Conservation (phyloP, 2,113 vertebrate genomes). For the Hippopotamus amphibius region DNA sequence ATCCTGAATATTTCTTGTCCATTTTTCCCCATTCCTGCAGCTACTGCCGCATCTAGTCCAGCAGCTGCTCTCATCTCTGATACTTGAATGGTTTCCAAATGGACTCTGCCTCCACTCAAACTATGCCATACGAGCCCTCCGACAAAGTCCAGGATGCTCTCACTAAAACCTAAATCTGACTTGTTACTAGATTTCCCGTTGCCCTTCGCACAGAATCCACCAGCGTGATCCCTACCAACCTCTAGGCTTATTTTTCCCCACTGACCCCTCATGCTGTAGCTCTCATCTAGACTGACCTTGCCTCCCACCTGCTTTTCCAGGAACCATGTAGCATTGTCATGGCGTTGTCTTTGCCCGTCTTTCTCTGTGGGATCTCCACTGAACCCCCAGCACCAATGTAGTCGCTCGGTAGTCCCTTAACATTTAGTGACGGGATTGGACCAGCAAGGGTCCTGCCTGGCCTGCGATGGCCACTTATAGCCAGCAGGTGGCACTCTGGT, state of each 20-base stretch:
- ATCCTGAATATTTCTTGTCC: not conserved
- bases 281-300: not conserved
- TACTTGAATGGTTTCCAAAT: not conserved
- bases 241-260: not conserved
- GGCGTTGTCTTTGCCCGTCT: not conserved
- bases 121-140: not conserved
- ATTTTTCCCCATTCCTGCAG: not conserved
- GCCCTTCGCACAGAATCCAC: not conserved
- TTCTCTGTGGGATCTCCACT: not conserved
- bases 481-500: slow-evolving; percentile 79
- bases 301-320: not conserved
- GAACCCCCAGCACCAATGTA: not conserved
- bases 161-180: not conserved
- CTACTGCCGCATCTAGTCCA: not conserved
- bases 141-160: not conserved
- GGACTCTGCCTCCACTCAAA: not conserved
- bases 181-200: not conserved
- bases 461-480: not conserved
- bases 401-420: not conserved
- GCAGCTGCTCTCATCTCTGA: not conserved
- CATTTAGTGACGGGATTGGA: not conserved
- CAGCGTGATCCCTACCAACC: not conserved
- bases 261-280: too few species aligned
- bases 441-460: not conserved
- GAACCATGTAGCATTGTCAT: not conserved